Conservation (phyloP, 2,888 invertebrate species). For the Ochropleura plecta region DNA sequence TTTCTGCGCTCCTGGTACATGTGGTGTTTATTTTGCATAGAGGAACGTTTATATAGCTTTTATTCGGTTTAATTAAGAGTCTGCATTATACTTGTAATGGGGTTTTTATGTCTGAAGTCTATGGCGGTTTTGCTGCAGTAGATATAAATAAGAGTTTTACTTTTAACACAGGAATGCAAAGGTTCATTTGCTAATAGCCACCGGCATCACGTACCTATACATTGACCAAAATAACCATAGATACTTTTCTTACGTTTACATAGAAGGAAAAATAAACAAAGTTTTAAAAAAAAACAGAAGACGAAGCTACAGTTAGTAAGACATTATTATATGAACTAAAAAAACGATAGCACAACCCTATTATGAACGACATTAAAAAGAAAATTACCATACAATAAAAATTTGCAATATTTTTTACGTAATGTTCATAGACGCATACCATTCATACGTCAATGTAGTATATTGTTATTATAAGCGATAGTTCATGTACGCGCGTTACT, state of each 20-base stretch:
- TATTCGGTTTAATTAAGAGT: conserved; percentile 62
- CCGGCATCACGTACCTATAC: neutral
- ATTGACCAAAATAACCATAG: too few species aligned
- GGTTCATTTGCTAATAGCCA: neutral
- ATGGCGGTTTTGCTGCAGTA: conserved; percentile 11
- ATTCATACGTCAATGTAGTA: conserved; percentile 14
- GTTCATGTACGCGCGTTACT: too few species aligned
- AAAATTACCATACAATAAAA: conserved; percentile 59
- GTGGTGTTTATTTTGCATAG: conserved; percentile 60
- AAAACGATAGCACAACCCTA: neutral
- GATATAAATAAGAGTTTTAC: neutral
- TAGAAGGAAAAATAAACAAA: too few species aligned
- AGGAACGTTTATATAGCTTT: conserved; percentile 56
- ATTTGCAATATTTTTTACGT: conserved; percentile 49
- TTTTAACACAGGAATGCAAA: neutral
- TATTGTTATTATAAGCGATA: conserved; percentile 4
- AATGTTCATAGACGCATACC: conserved; percentile 23
- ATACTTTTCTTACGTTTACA: too few species aligned
- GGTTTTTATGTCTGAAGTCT: conserved; percentile 49
- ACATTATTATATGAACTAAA: neutral
- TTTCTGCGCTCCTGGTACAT: conserved; percentile 65
- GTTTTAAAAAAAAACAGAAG: too few species aligned
- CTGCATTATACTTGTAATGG: conserved; percentile 42
- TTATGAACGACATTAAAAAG: neutral
- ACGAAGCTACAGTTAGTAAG: too few species aligned